Evolutionary conservation across 2,888 invertebrate genomes (phyloP).

Genomic region (Cremastinae sp.): DNA sequence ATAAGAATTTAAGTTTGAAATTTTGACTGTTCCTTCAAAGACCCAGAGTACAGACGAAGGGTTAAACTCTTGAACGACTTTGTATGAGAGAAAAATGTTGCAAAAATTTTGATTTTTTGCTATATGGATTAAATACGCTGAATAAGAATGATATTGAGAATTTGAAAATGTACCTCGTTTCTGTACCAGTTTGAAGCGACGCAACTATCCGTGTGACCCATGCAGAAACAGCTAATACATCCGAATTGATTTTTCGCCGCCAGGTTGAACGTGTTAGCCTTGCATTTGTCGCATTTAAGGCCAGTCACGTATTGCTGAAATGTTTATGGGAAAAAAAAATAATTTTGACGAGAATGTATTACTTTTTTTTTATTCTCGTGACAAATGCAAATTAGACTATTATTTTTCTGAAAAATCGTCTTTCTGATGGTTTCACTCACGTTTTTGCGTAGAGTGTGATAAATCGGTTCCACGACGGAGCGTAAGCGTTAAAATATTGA

Average conservation of each 20-base stretch:
- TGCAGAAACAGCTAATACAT: slow-evolving; percentile 97
- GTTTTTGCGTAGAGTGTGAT: slow-evolving; percentile 41
- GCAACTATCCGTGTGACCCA: slow-evolving; percentile 92
- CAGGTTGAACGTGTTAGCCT: slow-evolving; percentile 91
- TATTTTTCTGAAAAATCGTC: too few relatives aligned
- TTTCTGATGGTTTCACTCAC: slow-evolving; percentile 46
- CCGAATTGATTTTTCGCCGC: slow-evolving; percentile 90
- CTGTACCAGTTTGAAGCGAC: slow-evolving; percentile 89
- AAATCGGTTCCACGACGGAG: slow-evolving; percentile 46
- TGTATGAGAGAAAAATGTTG: too few relatives aligned
- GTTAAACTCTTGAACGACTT: too few relatives aligned
- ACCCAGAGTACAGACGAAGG: too few relatives aligned
- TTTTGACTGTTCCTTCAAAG: too few relatives aligned
- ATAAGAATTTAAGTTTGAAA: too few relatives aligned
- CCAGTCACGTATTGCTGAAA: slow-evolving; percentile 88
- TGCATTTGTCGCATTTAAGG: slow-evolving; percentile 92
- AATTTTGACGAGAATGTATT: slow-evolving; percentile 64
- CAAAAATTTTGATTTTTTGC: too few relatives aligned
- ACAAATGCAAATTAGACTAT: not conserved
- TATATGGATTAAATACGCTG: too few relatives aligned
- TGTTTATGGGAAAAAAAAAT: slow-evolving; percentile 76
- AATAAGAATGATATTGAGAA: too few relatives aligned
- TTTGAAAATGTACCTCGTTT: slow-evolving; percentile 82
- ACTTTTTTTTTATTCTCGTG: too few relatives aligned
- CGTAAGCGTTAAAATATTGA: slow-evolving; percentile 49